Base-by-base conservation (phyloP, 2,888 invertebrate species). In the Drosophila rubida region DNA sequence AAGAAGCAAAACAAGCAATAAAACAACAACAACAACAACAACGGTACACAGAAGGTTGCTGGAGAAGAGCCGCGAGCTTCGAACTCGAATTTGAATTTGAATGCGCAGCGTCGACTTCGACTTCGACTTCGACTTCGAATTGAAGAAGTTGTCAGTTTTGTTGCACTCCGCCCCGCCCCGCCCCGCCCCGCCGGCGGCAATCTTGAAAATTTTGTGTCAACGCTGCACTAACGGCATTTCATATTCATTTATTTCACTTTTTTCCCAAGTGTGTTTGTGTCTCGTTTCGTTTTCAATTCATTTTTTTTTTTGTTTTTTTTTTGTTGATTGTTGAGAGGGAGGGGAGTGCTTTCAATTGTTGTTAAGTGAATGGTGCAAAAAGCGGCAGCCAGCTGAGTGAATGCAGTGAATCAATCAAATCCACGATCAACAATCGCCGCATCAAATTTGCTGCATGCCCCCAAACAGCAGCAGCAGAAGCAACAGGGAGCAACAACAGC, bases 331-430 rank as follows among this genome's bases (percentile, higher is more conserved):
- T 32, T 32, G 32, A 32, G 32, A 11, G 32, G 32, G 32, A 11
- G 32, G 32, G 19, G 22, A 41, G 39, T 57, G 23, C 27, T 45
- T 32, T 46, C 25, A 41, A 61, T 68, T 69, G 68, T 74, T 61
- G 51, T 57, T 51, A 73, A 67, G 68, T 62, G 57, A 75, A 75
- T 72, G 73, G 44, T 66, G 73, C 53, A 54, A 65, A 72, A 37
- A 16, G 25, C 65, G n/a, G 30, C 16, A 27, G 30, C 16, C 19
- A 67, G 46, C 51, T 19, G 16, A 48, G 61, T 44, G 44, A 53
- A 51, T 73, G 46, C 62, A 68, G 75, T 75, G 63, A 58, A 75
- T 75, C 58, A 75, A 75, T 69, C 61, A 74, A 68, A 74, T 32
- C 13, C 22, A 25, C 25, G 19, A 59, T 48, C 35, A 41, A 22